Percentiles rank a stretch among this genome's conserved stretches.
These are phyloP conservation scores for Anguilla rostrata DNA, from an alignment of 2,113 vertebrate species.

Conservation along the genomic window DNA sequence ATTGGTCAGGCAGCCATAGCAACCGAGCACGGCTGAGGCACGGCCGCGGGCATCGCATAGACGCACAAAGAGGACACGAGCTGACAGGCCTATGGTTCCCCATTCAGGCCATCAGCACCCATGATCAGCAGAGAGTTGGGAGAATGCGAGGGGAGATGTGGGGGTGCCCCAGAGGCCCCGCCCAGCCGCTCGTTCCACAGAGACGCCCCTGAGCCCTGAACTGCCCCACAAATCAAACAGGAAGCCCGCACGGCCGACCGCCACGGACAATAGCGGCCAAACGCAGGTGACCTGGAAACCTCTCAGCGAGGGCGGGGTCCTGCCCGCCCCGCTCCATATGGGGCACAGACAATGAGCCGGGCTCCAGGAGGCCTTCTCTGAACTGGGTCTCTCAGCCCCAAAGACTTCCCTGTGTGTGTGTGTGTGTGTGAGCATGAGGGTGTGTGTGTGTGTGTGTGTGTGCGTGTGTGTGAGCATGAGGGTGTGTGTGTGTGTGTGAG, in stretches of 20 bases:
- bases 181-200: not conserved
- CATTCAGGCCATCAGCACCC: not conserved
- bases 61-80: not conserved
- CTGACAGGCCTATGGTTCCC: too few relatives aligned
- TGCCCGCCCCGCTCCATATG: too few relatives aligned
- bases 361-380: not conserved
- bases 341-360: too few relatives aligned
- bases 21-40: conserved; percentile 32
- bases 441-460: not conserved
- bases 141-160: too few relatives aligned
- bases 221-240: not conserved
- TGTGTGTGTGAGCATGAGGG: too few relatives aligned
- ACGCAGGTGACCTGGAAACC: not conserved
- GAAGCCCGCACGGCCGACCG: too few relatives aligned
- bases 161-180: too few relatives aligned
- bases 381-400: not conserved
- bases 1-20: conserved; percentile 34
- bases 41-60: not conserved
- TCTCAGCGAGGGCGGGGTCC: not conserved
- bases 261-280: too few relatives aligned
- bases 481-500: not conserved
- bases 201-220: not conserved
- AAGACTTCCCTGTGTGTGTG: not conserved
- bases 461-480: not conserved
- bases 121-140: too few relatives aligned